phyloP scores from a whole-genome alignment of 2,113 vertebrate species.

The Mesoclemmys tuberculata region DNA sequence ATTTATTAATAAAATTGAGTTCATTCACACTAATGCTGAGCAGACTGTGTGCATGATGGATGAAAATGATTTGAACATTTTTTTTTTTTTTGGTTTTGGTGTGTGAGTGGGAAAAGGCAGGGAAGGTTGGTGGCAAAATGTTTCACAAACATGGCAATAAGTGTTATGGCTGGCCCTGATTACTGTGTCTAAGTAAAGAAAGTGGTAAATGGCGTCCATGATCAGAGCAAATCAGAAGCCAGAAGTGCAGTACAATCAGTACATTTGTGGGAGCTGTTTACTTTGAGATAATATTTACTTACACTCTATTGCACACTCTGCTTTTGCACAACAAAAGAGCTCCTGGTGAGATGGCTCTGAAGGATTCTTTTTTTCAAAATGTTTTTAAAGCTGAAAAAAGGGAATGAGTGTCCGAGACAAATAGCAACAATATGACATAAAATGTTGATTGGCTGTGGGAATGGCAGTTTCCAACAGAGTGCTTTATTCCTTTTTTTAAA shows the following conservation, averaged over 20 bases:
- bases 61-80: not conserved
- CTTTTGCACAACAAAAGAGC: not conserved
- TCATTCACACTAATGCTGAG: not conserved
- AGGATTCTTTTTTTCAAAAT: constrained; percentile 11
- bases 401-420: not conserved
- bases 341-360: not conserved
- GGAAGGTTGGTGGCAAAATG: not conserved
- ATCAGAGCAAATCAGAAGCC: not conserved
- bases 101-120: not conserved
- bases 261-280: constrained; percentile 38
- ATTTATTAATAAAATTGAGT: not conserved
- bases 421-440: not conserved
- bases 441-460: not conserved
- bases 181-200: not conserved
- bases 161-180: not conserved
- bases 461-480: not conserved
- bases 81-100: not conserved
- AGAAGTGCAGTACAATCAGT: not conserved
- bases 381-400: not conserved
- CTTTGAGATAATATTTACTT: constrained; percentile 52
- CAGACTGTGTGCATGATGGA: not conserved
- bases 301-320: not conserved
- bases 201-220: not conserved
- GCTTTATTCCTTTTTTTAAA: not conserved
- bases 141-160: not conserved